Evolutionary conservation across 1,140 invertebrate species (phyloP), one percentile per base, ranked within the genome.

Genomic region (Aphelenchoides fujianensis): DNA sequence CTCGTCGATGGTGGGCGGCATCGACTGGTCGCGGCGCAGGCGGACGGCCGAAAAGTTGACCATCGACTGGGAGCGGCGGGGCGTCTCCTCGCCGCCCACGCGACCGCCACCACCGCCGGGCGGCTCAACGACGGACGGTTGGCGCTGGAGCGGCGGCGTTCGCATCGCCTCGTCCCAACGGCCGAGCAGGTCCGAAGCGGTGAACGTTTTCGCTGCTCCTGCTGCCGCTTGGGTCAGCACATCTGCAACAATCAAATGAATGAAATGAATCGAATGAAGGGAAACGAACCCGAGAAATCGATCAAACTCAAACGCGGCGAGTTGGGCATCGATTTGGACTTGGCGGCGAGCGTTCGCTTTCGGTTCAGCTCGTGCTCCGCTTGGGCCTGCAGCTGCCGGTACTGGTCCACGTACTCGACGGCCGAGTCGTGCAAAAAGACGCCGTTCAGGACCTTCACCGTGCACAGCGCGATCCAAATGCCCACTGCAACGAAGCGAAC

Each of bases 161-260:
- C 9, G 19, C 35, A 27, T 75, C 31, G 48, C 27, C 3, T 74
- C 73, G n/a, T 74, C 34, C n/a, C 41, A 59, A 12, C 71, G 72
- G 5, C 23, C 16, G 3, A 68, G 54, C 16, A 70, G 34, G 37
- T 70, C 75, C 35, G 73, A 78, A 1, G 31, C 71, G n/a, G 48
- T 78, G 23, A 67, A 53, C 23, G 7, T 67, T 55, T 70, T 77
- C 19, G 75, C 32, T n/a, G n/a, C n/a, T 23, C 23, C 54, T 27
- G n/a, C 23, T 12, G 76, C 23, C 16, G 73, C 75, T 76, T 76
- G 75, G 0, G 74, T 76, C 19, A 76, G 59, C 12, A 75, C 72
- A 69, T 76, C 74, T 75, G n/a, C n/a, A n/a, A n/a, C n/a, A n/a
- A n/a, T n/a, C n/a, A n/a, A n/a, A n/a, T n/a, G n/a, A n/a, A n/a